A percentile compares a stretch with the other conserved stretches of the same genome.
phyloP scores from a whole-genome alignment of 2,888 invertebrate species.

The Protonemura montana region DNA sequence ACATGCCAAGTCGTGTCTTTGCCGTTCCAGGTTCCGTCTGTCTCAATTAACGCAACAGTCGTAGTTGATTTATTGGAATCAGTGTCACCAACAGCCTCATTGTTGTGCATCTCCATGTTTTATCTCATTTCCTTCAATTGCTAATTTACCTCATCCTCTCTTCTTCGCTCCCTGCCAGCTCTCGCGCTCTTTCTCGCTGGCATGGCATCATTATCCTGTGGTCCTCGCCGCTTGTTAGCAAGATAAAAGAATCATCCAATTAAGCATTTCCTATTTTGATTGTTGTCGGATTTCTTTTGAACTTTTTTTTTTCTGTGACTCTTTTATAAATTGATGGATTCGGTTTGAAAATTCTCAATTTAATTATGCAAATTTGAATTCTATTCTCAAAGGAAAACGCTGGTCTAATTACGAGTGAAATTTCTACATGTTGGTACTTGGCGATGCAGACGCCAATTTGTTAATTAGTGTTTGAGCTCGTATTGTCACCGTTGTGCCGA shows the following conservation, averaged over 20 bases:
- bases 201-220: conserved; percentile 13
- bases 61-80: not conserved
- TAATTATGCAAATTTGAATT: conserved; percentile 36
- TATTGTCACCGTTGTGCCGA: not conserved
- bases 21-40: not conserved
- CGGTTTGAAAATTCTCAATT: conserved; percentile 27
- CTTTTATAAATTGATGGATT: conserved; percentile 35
- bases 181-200: conserved; percentile 15
- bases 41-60: not conserved
- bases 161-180: not conserved
- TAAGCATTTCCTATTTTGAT: conserved; percentile 41
- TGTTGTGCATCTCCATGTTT: not conserved
- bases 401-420: not conserved
- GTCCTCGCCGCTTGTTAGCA: conserved; percentile 32
- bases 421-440: not conserved
- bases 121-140: conserved; percentile 4
- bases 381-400: conserved; percentile 29
- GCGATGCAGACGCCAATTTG: not conserved
- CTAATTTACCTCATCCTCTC: not conserved
- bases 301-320: conserved; percentile 13
- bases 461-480: not conserved
- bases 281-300: conserved; percentile 42
- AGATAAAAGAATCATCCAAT: conserved; percentile 42
- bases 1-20: not conserved
- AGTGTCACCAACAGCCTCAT: not conserved